Conservation (phyloP, 2,888 invertebrate genomes). For the Drosophila algonquin region DNA sequence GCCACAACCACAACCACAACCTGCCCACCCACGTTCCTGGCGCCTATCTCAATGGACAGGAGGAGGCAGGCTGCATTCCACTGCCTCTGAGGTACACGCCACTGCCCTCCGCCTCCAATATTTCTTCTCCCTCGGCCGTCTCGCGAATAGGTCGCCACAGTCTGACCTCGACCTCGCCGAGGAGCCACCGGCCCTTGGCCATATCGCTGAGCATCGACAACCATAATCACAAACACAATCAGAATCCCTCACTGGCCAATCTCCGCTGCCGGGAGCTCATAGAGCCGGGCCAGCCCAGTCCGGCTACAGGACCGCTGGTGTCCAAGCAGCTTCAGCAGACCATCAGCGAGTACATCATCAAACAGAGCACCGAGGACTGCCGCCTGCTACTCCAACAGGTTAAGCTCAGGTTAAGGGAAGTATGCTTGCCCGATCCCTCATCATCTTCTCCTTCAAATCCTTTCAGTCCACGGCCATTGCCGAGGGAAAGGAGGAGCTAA, state of each 20-base stretch:
- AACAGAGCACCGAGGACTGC: conserved; percentile 89
- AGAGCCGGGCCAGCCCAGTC: conserved; percentile 51
- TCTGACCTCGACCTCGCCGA: conserved; percentile 53
- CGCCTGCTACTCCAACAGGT: conserved; percentile 87
- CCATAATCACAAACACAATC: conserved; percentile 48
- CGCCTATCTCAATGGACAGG: conserved; percentile 24
- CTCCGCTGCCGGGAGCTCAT: conserved; percentile 65
- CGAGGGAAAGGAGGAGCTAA: conserved; percentile 62
- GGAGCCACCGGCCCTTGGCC: conserved; percentile 69
- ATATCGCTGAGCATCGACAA: conserved; percentile 73
- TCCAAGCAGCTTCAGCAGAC: conserved; percentile 69
- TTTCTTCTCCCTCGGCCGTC: conserved; percentile 34
- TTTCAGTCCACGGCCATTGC: conserved; percentile 82
- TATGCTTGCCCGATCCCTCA: too few relatives aligned
- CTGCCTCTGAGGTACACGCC: conserved; percentile 66
- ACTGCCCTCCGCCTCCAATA: conserved; percentile 47
- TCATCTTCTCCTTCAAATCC: neutral
- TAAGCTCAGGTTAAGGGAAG: conserved; percentile 32
- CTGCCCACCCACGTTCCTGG: conserved; percentile 8
- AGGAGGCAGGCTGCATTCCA: conserved; percentile 6
- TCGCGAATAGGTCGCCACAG: conserved; percentile 68
- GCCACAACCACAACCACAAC: conserved; percentile 9
- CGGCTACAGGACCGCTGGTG: conserved; percentile 29
- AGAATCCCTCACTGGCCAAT: conserved; percentile 63
- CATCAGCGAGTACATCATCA: conserved; percentile 87